Conservation (phyloP, 2,888 invertebrate genomes). For the Scaptomyza tumidula region DNA sequence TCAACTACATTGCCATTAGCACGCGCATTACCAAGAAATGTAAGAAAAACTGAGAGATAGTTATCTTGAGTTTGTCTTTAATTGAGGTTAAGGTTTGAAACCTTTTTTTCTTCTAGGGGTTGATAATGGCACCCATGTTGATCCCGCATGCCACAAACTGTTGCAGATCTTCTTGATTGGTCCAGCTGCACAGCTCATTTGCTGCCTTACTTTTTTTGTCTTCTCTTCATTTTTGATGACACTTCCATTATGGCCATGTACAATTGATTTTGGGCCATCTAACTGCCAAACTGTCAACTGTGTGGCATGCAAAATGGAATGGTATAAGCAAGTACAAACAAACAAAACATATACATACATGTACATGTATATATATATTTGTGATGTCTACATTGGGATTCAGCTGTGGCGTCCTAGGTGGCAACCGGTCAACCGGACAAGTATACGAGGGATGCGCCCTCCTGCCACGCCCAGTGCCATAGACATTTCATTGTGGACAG, state of each 20-base stretch:
- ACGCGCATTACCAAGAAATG: slow-evolving; percentile 66
- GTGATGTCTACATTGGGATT: slow-evolving; percentile 69
- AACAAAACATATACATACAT: slow-evolving; percentile 12
- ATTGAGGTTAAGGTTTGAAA: slow-evolving; percentile 50
- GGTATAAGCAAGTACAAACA: slow-evolving; percentile 32
- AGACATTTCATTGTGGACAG: slow-evolving; percentile 44
- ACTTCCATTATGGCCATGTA: slow-evolving; percentile 65
- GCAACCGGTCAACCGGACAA: slow-evolving; percentile 49
- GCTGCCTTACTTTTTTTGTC: slow-evolving; percentile 49
- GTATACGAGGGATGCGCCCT: slow-evolving; percentile 69
- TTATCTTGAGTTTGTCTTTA: slow-evolving; percentile 58
- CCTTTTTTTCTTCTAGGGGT: slow-evolving; percentile 15
- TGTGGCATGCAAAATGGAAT: slow-evolving; percentile 52
- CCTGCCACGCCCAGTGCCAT: slow-evolving; percentile 52
- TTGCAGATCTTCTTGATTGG: slow-evolving; percentile 24
- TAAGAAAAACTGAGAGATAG: slow-evolving; percentile 31
- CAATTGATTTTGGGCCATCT: slow-evolving; percentile 66
- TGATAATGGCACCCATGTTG: slow-evolving; percentile 31
- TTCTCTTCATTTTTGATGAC: slow-evolving; percentile 45
- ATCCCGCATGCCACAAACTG: slow-evolving; percentile 47
- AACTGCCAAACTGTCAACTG: slow-evolving; percentile 36
- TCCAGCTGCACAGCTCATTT: slow-evolving; percentile 60
- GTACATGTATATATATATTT: not conserved
- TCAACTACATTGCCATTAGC: slow-evolving; percentile 56
- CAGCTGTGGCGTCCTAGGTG: slow-evolving; percentile 65